A percentile compares a stretch with the other conserved stretches of the same genome.
Evolutionary conservation across 2,888 invertebrate genomes (phyloP).

Genomic region (Cryptocephalus primarius): DNA sequence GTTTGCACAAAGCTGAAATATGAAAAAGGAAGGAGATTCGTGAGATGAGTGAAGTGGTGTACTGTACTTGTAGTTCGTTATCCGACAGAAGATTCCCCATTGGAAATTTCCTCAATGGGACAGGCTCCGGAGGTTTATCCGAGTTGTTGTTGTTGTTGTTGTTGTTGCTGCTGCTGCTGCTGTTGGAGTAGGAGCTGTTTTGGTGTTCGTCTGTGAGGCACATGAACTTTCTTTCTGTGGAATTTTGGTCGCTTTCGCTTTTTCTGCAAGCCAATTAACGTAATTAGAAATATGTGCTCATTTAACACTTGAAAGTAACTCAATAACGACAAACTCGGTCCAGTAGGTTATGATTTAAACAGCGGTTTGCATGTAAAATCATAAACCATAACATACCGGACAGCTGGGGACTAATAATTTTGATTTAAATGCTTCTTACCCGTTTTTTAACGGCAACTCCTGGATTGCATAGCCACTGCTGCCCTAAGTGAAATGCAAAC

Average conservation of each 20-base stretch:
- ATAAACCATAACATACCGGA: too few species aligned
- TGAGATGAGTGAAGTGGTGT: too few species aligned
- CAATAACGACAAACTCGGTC: not conserved
- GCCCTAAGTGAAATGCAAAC: conserved; percentile 66
- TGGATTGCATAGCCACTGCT: conserved; percentile 64
- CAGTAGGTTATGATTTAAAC: too few species aligned
- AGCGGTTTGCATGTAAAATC: too few species aligned
- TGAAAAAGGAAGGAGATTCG: conserved; percentile 1
- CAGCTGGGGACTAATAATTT: too few species aligned
- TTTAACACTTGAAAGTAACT: not conserved
- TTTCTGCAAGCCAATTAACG: conserved; percentile 32
- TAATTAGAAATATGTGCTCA: not conserved
- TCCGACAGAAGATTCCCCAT: conserved; percentile 44
- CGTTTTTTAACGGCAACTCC: conserved; percentile 50
- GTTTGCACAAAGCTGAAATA: conserved; percentile 56
- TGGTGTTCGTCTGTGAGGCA: conserved; percentile 53
- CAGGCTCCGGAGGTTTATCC: conserved; percentile 18
- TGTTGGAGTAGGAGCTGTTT: conserved; percentile 41
- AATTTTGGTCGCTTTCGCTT: conserved; percentile 70
- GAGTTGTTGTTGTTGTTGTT: conserved; percentile 35
- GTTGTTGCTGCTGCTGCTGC: conserved; percentile 32
- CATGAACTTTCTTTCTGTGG: conserved; percentile 80
- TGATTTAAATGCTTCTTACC: conserved; percentile 34
- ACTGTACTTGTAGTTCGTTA: conserved; percentile 54
- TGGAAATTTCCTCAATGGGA: conserved; percentile 11